Evolutionary conservation across 2,113 vertebrate species (phyloP).

Genomic region (Eretmochelys imbricata): DNA sequence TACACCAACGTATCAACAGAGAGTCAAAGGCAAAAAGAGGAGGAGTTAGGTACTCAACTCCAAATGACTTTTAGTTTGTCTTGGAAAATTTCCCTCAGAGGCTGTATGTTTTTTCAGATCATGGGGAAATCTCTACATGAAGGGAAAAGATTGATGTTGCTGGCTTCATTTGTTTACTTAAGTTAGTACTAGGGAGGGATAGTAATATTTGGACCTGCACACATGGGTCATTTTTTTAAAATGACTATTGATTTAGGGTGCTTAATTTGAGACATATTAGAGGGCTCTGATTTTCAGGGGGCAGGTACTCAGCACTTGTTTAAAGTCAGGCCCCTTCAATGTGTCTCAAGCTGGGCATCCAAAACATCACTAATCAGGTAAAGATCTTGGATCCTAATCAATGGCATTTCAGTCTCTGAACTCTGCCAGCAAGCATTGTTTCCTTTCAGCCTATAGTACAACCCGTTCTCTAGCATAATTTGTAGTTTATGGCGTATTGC

Average conservation of each 20-base stretch:
- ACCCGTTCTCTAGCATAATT: background rate
- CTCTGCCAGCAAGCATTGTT: background rate
- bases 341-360: background rate
- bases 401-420: background rate
- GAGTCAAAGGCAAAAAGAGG: background rate
- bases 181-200: background rate
- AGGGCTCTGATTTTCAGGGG: background rate
- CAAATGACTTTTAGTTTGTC: background rate
- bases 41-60: background rate
- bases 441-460: background rate
- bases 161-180: background rate
- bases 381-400: background rate
- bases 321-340: background rate
- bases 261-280: background rate
- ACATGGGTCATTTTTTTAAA: background rate
- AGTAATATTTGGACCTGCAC: background rate
- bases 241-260: background rate
- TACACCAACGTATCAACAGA: fast-evolving
- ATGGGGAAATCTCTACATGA: background rate
- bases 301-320: background rate
- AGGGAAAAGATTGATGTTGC: too few species aligned
- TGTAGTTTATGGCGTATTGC: background rate
- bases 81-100: background rate
- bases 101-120: background rate
- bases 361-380: background rate